A percentile compares a stretch with the other conserved stretches of the same genome.
Evolutionary conservation across 2,888 invertebrate genomes (phyloP).

Genomic region (Petrolisthes cinctipes): DNA sequence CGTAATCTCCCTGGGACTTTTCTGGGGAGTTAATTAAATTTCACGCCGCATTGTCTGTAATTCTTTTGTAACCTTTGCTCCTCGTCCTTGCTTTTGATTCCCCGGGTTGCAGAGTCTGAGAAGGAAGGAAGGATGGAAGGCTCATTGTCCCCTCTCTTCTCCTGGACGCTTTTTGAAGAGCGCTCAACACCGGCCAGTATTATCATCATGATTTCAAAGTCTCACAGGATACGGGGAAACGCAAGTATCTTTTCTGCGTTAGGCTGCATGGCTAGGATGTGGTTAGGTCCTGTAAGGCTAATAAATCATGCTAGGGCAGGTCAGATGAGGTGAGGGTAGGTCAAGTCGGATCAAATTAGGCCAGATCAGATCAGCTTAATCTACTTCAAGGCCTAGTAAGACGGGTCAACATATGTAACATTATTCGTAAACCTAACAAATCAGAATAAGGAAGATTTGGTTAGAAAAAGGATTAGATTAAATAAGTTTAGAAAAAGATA

Average conservation of each 20-base stretch:
- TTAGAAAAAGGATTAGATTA: too few species aligned
- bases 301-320: too few species aligned
- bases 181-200: not conserved
- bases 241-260: not conserved
- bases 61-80: not conserved
- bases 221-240: too few species aligned
- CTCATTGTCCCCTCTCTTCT: conserved; percentile 7
- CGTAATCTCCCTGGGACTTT: conserved; percentile 2
- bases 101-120: conserved; percentile 3
- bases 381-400: too few species aligned
- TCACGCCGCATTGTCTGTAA: conserved; percentile 12
- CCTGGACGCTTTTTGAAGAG: not conserved
- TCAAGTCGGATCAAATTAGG: too few species aligned
- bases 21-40: conserved; percentile 16
- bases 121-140: not conserved
- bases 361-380: too few species aligned
- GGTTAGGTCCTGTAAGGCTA: too few species aligned
- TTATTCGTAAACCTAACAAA: too few species aligned
- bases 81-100: not conserved
- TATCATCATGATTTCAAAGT: not conserved
- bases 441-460: too few species aligned
- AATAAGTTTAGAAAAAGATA: too few species aligned
- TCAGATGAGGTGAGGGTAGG: too few species aligned
- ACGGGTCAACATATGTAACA: too few species aligned
- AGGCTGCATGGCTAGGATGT: not conserved